Base-by-base conservation (phyloP, 2,797 vertebrate genomes). In the Paratrypauchen microcephalus region DNA sequence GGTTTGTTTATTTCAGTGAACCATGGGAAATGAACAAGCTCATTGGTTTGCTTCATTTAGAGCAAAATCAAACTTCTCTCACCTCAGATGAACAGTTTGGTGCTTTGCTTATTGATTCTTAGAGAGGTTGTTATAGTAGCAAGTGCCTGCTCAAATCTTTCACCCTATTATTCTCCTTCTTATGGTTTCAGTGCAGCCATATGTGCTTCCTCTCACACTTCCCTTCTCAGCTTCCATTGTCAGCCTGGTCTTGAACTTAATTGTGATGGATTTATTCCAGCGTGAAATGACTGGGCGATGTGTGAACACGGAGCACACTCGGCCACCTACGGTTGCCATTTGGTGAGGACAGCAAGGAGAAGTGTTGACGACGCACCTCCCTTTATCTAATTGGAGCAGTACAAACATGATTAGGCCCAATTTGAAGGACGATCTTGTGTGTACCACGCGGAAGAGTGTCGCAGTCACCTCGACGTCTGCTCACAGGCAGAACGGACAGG, bases 301-400 rank as follows among this genome's bases (percentile, higher is more conserved):
- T 86, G 87, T 82, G 87, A 92, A 79, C 32, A 76, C 36, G 68
- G 75, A 77, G 84, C 82, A 75, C 85, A 79, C 86, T 77, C 78
- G 74, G 74, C 86, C 84, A 87, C 85, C 87, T 65, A 83, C 85
- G 77, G 87, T 81, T 85, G 71, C 86, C 88, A 89, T 88, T 90
- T 88, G 85, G 84, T 84, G 86, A 87, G 84, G 83, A 72, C 76
- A 74, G 71, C 60, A 73, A 72, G 82, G 68, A 81, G 84, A 79
- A 70, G 84, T 82, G 83, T 87, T 82, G 85, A 85, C 74, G 79
- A 81, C 67, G 63, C 79, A 70, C 73, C 75, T 86, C 83, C 73
- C 80, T 87, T 63, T 77, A 87, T 92, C 88, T 91, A 91, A 92
- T 89, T 90, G 88, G 85, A 77, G 85, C 73, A 78, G 87, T 85